A percentile compares a stretch with the other conserved stretches of the same genome.
phyloP scores from a whole-genome alignment of 2,888 invertebrate species.

The Polydrusus tereticollis region DNA sequence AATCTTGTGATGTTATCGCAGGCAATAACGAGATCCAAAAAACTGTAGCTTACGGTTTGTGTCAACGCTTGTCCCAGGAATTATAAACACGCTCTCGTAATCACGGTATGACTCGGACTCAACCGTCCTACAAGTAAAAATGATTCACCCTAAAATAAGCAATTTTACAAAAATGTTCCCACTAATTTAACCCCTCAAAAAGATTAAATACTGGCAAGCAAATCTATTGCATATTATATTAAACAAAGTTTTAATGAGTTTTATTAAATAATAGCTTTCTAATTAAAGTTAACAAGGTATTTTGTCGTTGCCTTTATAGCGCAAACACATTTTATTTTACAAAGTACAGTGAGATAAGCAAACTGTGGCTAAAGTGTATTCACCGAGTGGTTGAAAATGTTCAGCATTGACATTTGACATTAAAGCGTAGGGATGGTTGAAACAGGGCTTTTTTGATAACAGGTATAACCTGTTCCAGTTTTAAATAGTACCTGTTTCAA shows the following conservation, averaged over 20 bases:
- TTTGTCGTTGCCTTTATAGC: neutral
- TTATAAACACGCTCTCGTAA: conserved; percentile 83
- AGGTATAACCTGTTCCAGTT: no score
- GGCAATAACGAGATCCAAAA: conserved; percentile 62
- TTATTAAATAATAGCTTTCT: neutral
- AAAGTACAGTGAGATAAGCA: neutral
- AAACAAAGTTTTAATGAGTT: conserved; percentile 14
- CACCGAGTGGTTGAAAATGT: no score
- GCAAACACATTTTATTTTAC: neutral
- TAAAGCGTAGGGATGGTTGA: no score
- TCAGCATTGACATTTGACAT: no score
- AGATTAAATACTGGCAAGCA: conserved; percentile 13
- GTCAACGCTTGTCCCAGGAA: conserved; percentile 76
- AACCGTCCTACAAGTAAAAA: conserved; percentile 68
- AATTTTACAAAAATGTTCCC: neutral
- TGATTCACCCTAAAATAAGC: conserved; percentile 15
- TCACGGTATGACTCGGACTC: conserved; percentile 76
- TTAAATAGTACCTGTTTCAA: no score
- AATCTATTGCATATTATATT: neutral
- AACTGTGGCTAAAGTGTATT: no score
- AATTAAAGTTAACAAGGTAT: neutral
- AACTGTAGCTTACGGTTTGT: conserved; percentile 72
- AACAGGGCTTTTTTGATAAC: no score
- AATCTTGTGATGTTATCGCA: conserved; percentile 58
- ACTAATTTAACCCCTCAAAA: conserved; percentile 16